These are phyloP conservation scores for Ploceus nigricollis DNA, from an alignment of 2,113 vertebrate species.

Conservation along the genomic window DNA sequence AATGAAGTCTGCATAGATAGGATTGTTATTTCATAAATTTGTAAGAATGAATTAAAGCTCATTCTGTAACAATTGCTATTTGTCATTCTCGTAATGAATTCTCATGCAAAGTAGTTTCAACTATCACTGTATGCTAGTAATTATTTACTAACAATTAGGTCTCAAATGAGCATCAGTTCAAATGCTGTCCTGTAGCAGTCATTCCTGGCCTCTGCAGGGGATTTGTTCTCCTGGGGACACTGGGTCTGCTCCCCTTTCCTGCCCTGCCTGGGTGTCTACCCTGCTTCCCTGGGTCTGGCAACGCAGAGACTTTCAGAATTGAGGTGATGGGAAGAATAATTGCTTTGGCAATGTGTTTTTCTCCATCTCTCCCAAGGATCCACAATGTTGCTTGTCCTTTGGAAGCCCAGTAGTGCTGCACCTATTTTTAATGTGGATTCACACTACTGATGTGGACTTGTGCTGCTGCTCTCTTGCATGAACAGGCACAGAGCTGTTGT, in stretches of 20 bases:
- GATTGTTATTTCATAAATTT: constrained; percentile 40
- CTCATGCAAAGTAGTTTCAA: constrained; percentile 20
- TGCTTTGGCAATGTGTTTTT: background rate
- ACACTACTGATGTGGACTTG: background rate
- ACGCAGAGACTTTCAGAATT: background rate
- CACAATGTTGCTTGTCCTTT: background rate
- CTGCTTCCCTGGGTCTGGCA: background rate
- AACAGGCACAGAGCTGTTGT: background rate
- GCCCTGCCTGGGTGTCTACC: background rate
- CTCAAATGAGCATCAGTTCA: background rate
- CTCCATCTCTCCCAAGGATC: background rate
- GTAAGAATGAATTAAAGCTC: constrained; percentile 24
- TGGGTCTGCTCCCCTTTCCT: background rate
- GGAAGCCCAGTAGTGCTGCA: background rate
- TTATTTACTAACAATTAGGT: constrained; percentile 44
- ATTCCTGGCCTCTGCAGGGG: background rate
- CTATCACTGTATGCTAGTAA: background rate
- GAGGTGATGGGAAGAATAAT: background rate
- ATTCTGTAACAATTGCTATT: constrained; percentile 11
- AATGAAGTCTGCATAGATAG: constrained; percentile 41
- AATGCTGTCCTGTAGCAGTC: background rate
- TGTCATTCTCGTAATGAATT: constrained; percentile 22
- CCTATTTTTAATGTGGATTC: background rate
- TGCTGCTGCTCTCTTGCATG: background rate
- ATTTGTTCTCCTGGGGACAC: background rate